Evolutionary conservation across 2,888 invertebrate genomes (phyloP).

Genomic region (Octodonta nipae): DNA sequence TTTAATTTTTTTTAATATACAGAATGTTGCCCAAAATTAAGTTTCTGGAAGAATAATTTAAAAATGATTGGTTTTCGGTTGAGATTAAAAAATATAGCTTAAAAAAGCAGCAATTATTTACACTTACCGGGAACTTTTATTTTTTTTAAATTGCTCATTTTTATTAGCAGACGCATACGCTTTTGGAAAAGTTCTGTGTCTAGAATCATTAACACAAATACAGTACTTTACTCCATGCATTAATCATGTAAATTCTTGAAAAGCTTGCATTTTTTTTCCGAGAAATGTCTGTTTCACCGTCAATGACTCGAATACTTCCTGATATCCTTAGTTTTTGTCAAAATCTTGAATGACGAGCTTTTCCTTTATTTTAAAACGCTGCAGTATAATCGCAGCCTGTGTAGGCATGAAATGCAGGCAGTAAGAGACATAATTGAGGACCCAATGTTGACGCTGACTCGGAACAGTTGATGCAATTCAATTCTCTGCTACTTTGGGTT

Average conservation of each 20-base stretch:
- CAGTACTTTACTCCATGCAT: background rate
- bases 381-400: conserved; percentile 1
- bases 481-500: background rate
- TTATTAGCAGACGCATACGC: background rate
- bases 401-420: conserved; percentile 1
- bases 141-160: background rate
- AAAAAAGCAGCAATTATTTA: too few species aligned
- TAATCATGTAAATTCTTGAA: background rate
- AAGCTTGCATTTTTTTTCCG: background rate
- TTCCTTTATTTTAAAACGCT: background rate
- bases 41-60: too few species aligned
- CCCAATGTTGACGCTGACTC: background rate
- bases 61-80: too few species aligned
- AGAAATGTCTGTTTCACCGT: background rate
- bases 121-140: too few species aligned
- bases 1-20: too few species aligned
- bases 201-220: background rate
- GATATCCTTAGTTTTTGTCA: background rate
- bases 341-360: background rate
- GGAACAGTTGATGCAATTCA: background rate
- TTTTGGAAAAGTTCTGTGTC: background rate
- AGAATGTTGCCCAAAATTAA: too few species aligned
- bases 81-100: too few species aligned
- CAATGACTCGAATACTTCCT: background rate
- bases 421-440: background rate